A percentile compares a stretch with the other conserved stretches of the same genome.
phyloP scores from a whole-genome alignment of 1,140 invertebrate species.

The Monomorium pharaonis region DNA sequence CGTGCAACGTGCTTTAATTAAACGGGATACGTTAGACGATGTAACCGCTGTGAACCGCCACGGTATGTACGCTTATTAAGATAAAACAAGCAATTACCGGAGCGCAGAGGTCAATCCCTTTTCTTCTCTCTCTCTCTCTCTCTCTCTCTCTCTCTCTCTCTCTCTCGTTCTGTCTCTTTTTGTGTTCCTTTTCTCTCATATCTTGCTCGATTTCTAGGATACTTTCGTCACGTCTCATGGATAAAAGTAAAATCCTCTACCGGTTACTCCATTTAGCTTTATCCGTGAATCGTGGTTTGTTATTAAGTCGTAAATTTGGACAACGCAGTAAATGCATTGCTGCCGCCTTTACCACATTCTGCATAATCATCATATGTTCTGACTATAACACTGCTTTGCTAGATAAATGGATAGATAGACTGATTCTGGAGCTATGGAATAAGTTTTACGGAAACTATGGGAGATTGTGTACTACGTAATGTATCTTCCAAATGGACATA shows the following conservation, averaged over 20 bases:
- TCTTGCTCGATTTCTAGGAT: conserved; percentile 41
- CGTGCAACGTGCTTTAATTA: conserved; percentile 70
- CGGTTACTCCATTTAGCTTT: conserved; percentile 49
- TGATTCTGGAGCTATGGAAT: background rate
- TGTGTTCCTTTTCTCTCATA: conserved; percentile 46
- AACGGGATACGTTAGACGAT: conserved; percentile 70
- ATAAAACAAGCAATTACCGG: conserved; percentile 74
- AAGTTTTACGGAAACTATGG: background rate
- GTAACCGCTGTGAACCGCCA: conserved; percentile 61
- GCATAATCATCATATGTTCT: conserved; percentile 1
- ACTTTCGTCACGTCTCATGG: conserved; percentile 45
- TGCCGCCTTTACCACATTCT: background rate
- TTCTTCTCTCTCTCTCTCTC: background rate
- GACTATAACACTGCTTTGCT: background rate
- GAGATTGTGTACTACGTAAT: background rate
- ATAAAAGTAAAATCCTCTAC: conserved; percentile 54
- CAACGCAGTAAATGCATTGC: conserved; percentile 1
- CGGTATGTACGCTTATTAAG: conserved; percentile 66
- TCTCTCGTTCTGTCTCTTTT: background rate
- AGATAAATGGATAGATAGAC: background rate
- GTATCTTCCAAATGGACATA: background rate
- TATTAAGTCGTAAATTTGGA: conserved; percentile 37
- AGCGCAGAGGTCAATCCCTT: conserved; percentile 56
- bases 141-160: background rate
- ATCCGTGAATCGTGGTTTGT: conserved; percentile 1